These are phyloP conservation scores for Sinelater perroti DNA, from an alignment of 2,888 invertebrate species.

Conservation along the genomic window DNA sequence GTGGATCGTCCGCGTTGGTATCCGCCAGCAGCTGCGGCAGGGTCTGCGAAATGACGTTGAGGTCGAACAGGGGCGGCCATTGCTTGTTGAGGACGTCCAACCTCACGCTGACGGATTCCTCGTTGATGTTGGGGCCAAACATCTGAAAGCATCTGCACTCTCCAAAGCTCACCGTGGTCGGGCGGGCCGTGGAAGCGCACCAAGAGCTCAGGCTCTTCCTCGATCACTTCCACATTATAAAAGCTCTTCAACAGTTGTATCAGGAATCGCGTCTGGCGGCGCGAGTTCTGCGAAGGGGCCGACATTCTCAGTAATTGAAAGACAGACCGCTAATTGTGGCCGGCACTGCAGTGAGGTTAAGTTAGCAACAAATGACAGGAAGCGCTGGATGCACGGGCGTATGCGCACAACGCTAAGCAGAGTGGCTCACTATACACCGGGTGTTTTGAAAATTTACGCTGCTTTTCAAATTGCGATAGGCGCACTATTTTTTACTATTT, in stretches of 20 bases:
- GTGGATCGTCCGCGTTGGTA: slow-evolving; percentile 97
- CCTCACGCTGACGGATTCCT: slow-evolving; percentile 98
- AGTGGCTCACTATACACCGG: no score
- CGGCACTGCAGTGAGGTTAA: no score
- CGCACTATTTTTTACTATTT: no score
- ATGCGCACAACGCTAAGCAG: no score
- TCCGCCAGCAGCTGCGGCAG: slow-evolving; percentile 98
- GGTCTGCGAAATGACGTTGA: slow-evolving; percentile 99
- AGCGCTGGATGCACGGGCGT: no score
- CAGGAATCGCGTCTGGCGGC: slow-evolving; percentile 99
- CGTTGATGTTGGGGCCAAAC: slow-evolving; percentile 99
- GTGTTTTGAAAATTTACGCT: no score
- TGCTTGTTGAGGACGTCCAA: slow-evolving; percentile 99
- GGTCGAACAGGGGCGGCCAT: slow-evolving; percentile 98
- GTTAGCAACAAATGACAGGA: no score
- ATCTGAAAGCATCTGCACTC: slow-evolving; percentile 96
- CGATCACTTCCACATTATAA: slow-evolving; percentile 74
- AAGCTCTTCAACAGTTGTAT: slow-evolving; percentile 99
- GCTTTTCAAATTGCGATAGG: no score
- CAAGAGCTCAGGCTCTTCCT: slow-evolving; percentile 80
- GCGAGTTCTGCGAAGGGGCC: slow-evolving; percentile 99
- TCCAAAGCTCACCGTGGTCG: slow-evolving; percentile 99
- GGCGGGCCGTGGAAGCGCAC: slow-evolving; percentile 99
- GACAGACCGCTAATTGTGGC: no score
- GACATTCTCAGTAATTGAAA: no score